These are phyloP conservation scores for Nipponia nippon DNA, from an alignment of 2,113 vertebrate species.

Conservation along the genomic window DNA sequence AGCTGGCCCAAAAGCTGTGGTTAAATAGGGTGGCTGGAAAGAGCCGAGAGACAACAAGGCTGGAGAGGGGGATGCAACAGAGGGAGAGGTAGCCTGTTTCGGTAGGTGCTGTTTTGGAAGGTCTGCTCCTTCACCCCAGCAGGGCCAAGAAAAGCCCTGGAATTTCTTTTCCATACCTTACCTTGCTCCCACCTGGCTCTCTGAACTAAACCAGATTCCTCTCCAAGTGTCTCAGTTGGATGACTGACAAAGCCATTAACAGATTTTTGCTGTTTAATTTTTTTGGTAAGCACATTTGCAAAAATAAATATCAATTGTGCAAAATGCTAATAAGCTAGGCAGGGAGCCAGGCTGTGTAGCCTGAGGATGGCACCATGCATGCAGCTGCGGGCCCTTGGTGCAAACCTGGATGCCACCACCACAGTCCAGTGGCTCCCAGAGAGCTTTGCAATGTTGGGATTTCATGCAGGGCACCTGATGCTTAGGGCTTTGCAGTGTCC, in stretches of 20 bases:
- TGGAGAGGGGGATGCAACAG: not conserved
- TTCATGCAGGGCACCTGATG: not conserved
- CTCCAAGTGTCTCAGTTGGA: fast-evolving
- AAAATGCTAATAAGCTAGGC: not conserved
- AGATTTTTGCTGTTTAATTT: not conserved
- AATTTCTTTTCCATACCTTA: not conserved
- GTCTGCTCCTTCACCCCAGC: not conserved
- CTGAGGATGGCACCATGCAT: not conserved
- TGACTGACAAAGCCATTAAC: not conserved
- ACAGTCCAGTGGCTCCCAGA: not conserved
- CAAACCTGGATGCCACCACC: not conserved
- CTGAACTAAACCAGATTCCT: not conserved
- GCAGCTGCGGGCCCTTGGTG: not conserved
- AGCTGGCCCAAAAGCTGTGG: not conserved
- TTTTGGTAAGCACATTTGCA: not conserved
- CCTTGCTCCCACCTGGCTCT: not conserved
- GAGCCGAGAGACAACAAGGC: not conserved
- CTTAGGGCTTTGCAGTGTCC: not conserved
- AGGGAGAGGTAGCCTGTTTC: not conserved
- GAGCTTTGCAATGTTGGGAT: not conserved
- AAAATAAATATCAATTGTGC: not conserved
- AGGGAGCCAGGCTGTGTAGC: not conserved
- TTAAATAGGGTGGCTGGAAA: not conserved
- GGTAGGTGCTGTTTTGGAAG: not conserved
- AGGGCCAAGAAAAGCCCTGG: not conserved